Conservation (phyloP, 2,113 vertebrate species). For the Nibea coibor region DNA sequence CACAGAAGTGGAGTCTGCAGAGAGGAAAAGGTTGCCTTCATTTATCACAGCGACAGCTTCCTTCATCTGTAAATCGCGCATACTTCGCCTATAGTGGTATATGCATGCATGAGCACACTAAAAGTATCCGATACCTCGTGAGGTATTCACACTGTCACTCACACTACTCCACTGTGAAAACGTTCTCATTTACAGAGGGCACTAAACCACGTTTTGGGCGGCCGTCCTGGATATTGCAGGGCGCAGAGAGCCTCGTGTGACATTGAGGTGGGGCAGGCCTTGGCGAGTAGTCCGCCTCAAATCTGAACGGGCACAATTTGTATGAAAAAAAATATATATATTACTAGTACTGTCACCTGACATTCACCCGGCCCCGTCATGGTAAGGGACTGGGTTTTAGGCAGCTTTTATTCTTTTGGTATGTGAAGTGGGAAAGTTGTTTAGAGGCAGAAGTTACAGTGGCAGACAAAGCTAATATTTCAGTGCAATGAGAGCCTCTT, state of each 20-base stretch:
- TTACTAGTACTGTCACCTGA: conserved; percentile 63
- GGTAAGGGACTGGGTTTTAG: conserved; percentile 42
- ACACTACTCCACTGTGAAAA: conserved; percentile 73
- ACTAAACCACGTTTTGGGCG: conserved; percentile 20
- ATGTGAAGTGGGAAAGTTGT: conserved; percentile 30
- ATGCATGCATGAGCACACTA: conserved; percentile 70
- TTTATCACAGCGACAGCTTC: conserved; percentile 9
- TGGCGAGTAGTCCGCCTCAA: background rate
- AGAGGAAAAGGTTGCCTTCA: conserved; percentile 51
- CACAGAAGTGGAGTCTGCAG: conserved; percentile 28
- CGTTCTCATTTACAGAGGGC: conserved; percentile 51
- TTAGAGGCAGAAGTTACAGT: conserved; percentile 37
- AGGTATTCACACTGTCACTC: conserved; percentile 55
- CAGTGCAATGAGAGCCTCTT: conserved; percentile 38
- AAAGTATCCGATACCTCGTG: conserved; percentile 53
- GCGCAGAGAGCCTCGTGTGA: conserved; percentile 4
- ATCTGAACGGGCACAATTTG: conserved; percentile 55
- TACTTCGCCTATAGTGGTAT: conserved; percentile 32
- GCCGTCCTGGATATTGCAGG: conserved; percentile 13
- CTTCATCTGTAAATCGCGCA: conserved; percentile 44
- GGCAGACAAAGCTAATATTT: conserved; percentile 27
- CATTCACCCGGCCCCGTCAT: conserved; percentile 25
- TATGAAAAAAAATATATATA: conserved; percentile 42
- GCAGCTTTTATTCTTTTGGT: conserved; percentile 66
- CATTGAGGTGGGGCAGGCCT: background rate